These are phyloP conservation scores for Drosophila gunungcola DNA, from an alignment of 1,140 invertebrate genomes.

Conservation along the genomic window DNA sequence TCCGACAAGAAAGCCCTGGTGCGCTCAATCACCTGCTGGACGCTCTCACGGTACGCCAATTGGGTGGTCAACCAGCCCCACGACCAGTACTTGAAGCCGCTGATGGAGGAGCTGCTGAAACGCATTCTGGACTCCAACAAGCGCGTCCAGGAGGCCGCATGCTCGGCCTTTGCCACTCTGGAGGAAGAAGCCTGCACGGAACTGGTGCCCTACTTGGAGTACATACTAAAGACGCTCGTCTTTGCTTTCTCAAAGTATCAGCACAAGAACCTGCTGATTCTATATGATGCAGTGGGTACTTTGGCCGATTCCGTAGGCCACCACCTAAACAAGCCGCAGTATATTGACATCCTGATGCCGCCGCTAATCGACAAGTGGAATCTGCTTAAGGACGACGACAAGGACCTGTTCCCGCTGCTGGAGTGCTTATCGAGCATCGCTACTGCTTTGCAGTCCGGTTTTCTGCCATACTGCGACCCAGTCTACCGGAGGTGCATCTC, in stretches of 20 bases:
- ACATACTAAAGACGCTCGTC: constrained; percentile 98
- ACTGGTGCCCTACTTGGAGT: constrained; percentile 98
- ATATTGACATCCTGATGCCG: constrained; percentile 98
- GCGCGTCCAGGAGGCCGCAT: constrained; percentile 99
- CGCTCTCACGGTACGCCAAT: constrained; percentile 97
- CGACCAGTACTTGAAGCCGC: constrained; percentile 95
- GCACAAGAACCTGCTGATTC: constrained; percentile 98
- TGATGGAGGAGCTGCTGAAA: constrained; percentile 98
- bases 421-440: constrained; percentile 99
- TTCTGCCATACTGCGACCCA: constrained; percentile 99
- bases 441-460: constrained; percentile 97
- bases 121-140: constrained; percentile 99
- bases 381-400: constrained; percentile 98
- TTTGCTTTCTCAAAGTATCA: constrained; percentile 98
- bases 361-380: constrained; percentile 99
- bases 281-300: constrained; percentile 99
- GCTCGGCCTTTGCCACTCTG: constrained; percentile 99
- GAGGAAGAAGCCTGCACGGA: constrained; percentile 99
- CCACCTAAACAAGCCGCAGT: constrained; percentile 98
- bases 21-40: constrained; percentile 99
- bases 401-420: constrained; percentile 98
- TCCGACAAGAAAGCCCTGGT: constrained; percentile 98
- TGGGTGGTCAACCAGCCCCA: constrained; percentile 98
- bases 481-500: constrained; percentile 98
- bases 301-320: constrained; percentile 98